Evolutionary conservation across 1,140 invertebrate species (phyloP).

Genomic region (Pissodes strobi): DNA sequence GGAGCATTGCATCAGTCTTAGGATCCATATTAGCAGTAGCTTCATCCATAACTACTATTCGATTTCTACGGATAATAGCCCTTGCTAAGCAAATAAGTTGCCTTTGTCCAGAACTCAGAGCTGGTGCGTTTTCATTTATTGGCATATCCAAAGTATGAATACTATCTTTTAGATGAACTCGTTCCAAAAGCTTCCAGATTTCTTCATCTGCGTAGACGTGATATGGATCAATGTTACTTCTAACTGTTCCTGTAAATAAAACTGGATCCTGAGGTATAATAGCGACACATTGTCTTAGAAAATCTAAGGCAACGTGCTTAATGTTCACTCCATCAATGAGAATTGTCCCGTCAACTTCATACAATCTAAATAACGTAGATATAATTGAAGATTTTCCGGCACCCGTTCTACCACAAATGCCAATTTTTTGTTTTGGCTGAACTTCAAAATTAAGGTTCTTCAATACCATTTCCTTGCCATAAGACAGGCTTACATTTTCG

Average conservation of each 20-base stretch:
- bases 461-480: conserved; percentile 70
- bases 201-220: conserved; percentile 58
- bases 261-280: conserved; percentile 71
- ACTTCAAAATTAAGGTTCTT: conserved; percentile 68
- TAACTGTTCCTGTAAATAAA: conserved; percentile 63
- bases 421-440: conserved; percentile 64
- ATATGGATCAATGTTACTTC: conserved; percentile 65
- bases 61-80: conserved; percentile 74
- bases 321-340: conserved; percentile 44
- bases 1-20: conserved; percentile 71
- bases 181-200: conserved; percentile 49
- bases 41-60: conserved; percentile 79
- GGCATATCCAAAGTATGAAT: conserved; percentile 45
- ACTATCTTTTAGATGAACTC: conserved; percentile 50
- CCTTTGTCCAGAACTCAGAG: conserved; percentile 78
- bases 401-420: conserved; percentile 56
- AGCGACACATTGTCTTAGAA: conserved; percentile 62
- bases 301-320: conserved; percentile 64
- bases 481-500: conserved; percentile 67
- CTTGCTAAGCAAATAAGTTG: conserved; percentile 80
- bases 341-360: conserved; percentile 56
- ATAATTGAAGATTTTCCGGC: conserved; percentile 76
- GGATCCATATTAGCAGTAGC: conserved; percentile 74
- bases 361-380: no score
- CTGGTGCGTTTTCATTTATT: conserved; percentile 69